Percentiles rank a stretch among this genome's conserved stretches.
phyloP scores from a whole-genome alignment of 2,113 vertebrate genomes.

The Pelecanoides urinatrix region DNA sequence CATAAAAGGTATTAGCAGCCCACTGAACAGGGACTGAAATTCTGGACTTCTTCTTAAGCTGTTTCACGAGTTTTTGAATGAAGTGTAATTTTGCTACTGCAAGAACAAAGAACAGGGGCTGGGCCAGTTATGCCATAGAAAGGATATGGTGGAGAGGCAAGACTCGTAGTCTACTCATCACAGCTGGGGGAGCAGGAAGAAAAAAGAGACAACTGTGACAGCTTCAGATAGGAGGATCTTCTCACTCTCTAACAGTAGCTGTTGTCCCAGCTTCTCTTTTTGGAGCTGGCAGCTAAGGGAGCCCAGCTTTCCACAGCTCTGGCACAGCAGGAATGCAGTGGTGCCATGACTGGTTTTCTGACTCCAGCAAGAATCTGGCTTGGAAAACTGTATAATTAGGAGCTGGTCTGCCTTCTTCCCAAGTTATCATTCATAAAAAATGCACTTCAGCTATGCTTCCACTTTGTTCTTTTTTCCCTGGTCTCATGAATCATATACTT shows the following conservation, averaged over 20 bases:
- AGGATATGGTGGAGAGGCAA: neutral
- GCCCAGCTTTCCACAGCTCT: neutral
- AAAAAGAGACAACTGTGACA: neutral
- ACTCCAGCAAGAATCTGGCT: neutral
- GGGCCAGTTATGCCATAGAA: neutral
- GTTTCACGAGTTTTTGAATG: neutral
- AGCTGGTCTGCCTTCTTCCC: neutral
- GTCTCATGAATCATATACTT: neutral
- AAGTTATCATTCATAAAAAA: neutral
- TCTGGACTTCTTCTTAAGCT: neutral
- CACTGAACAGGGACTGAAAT: neutral
- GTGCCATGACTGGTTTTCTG: neutral
- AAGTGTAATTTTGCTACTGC: neutral
- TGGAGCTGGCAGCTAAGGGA: neutral
- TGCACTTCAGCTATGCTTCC: neutral
- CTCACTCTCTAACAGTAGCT: neutral
- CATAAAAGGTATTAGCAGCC: neutral
- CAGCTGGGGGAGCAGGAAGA: rapidly evolving
- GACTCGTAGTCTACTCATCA: rapidly evolving
- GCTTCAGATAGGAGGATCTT: neutral
- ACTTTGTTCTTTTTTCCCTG: neutral
- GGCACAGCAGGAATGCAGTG: neutral
- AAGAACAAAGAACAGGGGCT: neutral
- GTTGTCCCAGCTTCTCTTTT: neutral
- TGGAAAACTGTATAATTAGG: neutral